Conservation (phyloP, 2,113 vertebrate genomes). For the Phylloscopus trochilus region DNA sequence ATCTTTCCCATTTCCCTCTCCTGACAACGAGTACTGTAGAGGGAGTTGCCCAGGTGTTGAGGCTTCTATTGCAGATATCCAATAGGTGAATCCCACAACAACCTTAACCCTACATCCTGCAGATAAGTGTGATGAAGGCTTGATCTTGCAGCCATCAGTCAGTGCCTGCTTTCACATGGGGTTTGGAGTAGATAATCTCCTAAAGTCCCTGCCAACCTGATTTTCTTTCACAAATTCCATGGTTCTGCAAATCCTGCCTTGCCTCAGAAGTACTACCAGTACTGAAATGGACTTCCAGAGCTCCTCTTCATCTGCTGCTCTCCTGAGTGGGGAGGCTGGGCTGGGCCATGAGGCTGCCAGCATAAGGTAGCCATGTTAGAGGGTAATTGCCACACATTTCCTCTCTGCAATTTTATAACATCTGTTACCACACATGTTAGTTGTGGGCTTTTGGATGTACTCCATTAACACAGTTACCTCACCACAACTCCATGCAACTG, state of each 20-base stretch:
- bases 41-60: not conserved
- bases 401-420: not conserved
- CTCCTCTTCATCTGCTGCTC: fast-evolving
- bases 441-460: not conserved
- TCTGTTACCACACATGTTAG: not conserved
- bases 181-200: not conserved
- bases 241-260: not conserved
- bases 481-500: not conserved
- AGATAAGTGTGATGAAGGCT: not conserved
- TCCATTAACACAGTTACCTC: not conserved
- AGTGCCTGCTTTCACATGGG: not conserved
- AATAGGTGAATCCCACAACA: not conserved
- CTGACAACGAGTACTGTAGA: fast-evolving
- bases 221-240: not conserved
- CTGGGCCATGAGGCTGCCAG: not conserved
- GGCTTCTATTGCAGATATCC: too few relatives aligned
- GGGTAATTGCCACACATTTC: not conserved
- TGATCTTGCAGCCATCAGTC: not conserved
- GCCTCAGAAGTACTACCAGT: not conserved
- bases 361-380: not conserved
- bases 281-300: not conserved
- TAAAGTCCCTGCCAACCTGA: not conserved
- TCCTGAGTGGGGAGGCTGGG: not conserved
- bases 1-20: fast-evolving
- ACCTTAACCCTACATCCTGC: not conserved